Base-by-base conservation (phyloP, 2,797 vertebrate genomes). In the Trachurus trachurus region DNA sequence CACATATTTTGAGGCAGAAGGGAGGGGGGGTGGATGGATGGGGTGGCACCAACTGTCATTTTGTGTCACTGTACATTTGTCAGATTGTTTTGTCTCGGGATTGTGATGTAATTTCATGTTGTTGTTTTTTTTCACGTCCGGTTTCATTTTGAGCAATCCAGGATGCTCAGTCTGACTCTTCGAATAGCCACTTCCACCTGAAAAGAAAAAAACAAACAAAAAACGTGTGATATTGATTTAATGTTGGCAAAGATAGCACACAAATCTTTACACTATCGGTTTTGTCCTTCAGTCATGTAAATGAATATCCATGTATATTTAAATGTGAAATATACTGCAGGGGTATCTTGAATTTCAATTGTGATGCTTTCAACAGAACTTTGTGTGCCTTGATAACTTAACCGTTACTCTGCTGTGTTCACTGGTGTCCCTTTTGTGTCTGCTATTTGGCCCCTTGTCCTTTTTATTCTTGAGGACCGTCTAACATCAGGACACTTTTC, bases 321-420 rank as follows among this genome's bases (percentile, higher is more conserved):
- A 93, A 92, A 93, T 94, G 91, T 94, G 92, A 94, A 93, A 87
- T 92, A 90, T 91, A 93, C 92, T 94, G 92, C 93, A 94, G 93
- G 93, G 94, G 91, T 90, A 89, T 91, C 82, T 93, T 87, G 82
- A 89, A 89, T 84, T 92, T 92, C 62, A 94, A 73, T 92, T 90
- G 91, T 92, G 90, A 93, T 85, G 89, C 92, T 94, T 93, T 94
- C 83, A 91, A 92, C 89, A 92, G 90, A 94, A 94, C 94, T 91
- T 90, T 92, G 92, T 95, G 94, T 95, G 94, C 94, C 93, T 95
- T 95, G 93, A 95, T 90, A 92, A 94, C 90, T 87, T 87, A 85
- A 85, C 84, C 59, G 78, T 92, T 89, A 79, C 87, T 91, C 88
- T 90, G 89, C 88, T 90, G 87, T 92, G 91, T 93, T 92, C 90